Conservation (phyloP, 2,797 vertebrate species). For the Fratercula arctica region DNA sequence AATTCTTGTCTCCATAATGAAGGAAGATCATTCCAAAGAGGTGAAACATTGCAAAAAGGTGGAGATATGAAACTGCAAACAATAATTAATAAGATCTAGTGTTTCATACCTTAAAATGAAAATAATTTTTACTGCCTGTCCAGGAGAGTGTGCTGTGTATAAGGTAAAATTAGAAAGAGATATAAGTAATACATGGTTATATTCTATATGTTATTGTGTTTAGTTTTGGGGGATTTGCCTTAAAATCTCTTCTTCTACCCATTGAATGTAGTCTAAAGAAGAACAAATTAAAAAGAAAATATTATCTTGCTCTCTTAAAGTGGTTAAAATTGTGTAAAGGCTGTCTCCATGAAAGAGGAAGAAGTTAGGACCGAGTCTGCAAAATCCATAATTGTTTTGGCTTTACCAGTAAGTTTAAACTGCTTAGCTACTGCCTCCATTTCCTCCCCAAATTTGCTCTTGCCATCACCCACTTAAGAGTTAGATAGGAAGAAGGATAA, state of each 20-base stretch:
- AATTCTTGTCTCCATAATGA: background rate
- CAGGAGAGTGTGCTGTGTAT: background rate
- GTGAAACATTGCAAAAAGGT: background rate
- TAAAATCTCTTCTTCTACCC: background rate
- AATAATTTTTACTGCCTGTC: background rate
- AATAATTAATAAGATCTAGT: background rate
- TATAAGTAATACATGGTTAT: background rate
- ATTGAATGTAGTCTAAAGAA: background rate
- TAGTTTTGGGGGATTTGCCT: background rate
- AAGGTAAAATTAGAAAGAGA: background rate
- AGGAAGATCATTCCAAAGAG: background rate
- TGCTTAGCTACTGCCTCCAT: background rate
- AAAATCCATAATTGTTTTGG: background rate
- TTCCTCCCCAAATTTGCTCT: background rate
- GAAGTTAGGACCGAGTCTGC: background rate
- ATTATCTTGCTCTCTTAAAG: background rate
- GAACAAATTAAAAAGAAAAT: background rate
- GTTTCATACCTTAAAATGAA: background rate
- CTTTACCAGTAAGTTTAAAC: background rate
- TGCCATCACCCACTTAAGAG: background rate
- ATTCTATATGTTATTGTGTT: background rate
- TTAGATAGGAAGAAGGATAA: background rate
- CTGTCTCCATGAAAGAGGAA: background rate
- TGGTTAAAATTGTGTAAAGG: background rate
- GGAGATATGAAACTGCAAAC: background rate